phyloP scores from a whole-genome alignment of 30 jellyfish, hydroid and myxozoan genomes.

The Hydractinia symbiolongicarpus region DNA sequence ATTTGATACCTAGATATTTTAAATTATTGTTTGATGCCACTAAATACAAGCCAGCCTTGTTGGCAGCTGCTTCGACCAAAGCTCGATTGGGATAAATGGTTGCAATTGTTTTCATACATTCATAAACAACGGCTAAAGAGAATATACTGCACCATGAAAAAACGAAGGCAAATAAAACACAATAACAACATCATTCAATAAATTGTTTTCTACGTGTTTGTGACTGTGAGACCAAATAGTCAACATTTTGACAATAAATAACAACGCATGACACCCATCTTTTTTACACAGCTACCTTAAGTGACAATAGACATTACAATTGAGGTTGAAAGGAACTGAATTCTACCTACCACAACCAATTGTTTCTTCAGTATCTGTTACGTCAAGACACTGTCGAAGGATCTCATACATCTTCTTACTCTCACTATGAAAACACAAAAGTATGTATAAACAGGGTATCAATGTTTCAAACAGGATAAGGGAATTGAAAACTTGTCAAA shows the following conservation, averaged over 20 bases:
- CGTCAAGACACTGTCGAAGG: constrained; percentile 56
- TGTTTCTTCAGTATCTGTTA: constrained; percentile 34
- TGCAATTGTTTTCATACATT: constrained; percentile 68
- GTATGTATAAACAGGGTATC: no score
- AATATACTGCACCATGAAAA: neutral
- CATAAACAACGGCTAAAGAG: constrained; percentile 68
- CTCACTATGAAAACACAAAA: constrained; percentile 28
- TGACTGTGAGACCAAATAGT: no score
- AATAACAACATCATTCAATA: no score
- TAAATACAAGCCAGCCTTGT: constrained; percentile 53
- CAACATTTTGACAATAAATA: no score
- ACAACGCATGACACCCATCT: no score
- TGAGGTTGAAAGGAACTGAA: neutral
- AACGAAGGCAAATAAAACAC: no score
- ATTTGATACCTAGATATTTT: constrained; percentile 66
- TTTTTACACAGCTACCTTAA: no score
- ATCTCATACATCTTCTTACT: constrained; percentile 68
- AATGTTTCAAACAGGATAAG: no score
- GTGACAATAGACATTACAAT: no score
- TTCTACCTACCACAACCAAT: constrained; percentile 86
- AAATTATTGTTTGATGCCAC: constrained; percentile 56
- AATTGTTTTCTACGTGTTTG: no score
- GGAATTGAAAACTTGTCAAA: no score
- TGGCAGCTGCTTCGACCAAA: constrained; percentile 57
- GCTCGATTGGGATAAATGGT: constrained; percentile 55